Percentiles rank a stretch among this genome's conserved stretches.
These are phyloP conservation scores for Resseliella maxima DNA, from an alignment of 2,888 invertebrate genomes.

Conservation along the genomic window DNA sequence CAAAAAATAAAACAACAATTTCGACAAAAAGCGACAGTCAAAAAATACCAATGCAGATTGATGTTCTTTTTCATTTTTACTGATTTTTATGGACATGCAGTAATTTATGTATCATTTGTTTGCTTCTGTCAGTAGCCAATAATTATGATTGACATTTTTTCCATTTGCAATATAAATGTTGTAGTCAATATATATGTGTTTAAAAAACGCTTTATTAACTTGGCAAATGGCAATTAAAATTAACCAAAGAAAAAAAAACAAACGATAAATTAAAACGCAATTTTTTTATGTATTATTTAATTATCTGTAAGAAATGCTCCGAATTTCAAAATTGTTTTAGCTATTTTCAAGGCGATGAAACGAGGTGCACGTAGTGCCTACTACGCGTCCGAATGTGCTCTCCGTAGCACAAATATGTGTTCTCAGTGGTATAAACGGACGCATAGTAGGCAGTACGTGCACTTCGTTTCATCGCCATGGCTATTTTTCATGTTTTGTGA, in stretches of 20 bases:
- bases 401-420: too few relatives aligned
- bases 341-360: too few relatives aligned
- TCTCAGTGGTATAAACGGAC: too few relatives aligned
- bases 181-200: background rate
- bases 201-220: background rate
- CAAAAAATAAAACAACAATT: background rate
- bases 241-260: background rate
- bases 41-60: background rate
- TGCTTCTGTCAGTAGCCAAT: background rate
- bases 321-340: conserved; percentile 42
- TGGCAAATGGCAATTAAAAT: background rate
- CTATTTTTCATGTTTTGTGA: too few relatives aligned
- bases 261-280: background rate
- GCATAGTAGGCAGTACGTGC: too few relatives aligned
- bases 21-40: background rate
- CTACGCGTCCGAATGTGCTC: too few relatives aligned
- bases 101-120: background rate
- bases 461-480: too few relatives aligned
- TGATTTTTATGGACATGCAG: background rate
- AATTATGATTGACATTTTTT: background rate
- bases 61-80: background rate
- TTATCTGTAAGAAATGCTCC: background rate
- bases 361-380: too few relatives aligned
- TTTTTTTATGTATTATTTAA: background rate
- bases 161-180: background rate